Base-by-base conservation (phyloP, 37 sponge, comb jelly and placozoan species). In the Eunapius fragilis region DNA sequence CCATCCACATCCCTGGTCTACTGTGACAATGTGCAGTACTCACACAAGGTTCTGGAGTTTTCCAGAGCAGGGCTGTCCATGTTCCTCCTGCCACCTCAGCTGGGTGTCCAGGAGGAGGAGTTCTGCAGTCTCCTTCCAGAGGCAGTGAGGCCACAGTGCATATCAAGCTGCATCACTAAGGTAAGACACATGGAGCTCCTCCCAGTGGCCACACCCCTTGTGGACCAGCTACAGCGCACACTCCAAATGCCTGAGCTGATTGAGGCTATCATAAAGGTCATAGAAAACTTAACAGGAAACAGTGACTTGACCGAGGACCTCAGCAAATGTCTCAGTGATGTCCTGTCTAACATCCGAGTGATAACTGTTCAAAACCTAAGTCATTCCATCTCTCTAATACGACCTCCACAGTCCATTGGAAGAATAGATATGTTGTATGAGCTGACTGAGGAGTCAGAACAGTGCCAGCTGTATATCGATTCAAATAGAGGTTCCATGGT, bases 1-100 rank as follows among this genome's bases (percentile, higher is more conserved):
- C 41, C 32, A 9, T 77, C 85, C 58, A 74, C 77, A 76, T n/a
- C 5, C 6, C 31, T 85, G 85, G 67, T 85, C 33, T 85, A 85
- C 38, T n/a, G 68, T 58, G 85, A 85, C 35, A 77, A 58, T 58
- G 58, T 58, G 19, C 58, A 58, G 58, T 58, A 58, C 58, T 58
- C 58, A 58, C 58, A 58, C 58, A 58, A 58, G 22, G 58, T 58
- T 10, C 58, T 58, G 58, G 58, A 58, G 14, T 58, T 58, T 19
- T 58, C 58, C 58, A 58, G 58, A 58, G 58, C 58, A 17, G 58
- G 58, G 58, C 14, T 58, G 58, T 58, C 58, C 17, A 11, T 58
- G 6, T 58, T 58, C 58, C 58, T 58, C 14, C 58, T 58, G 58
- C 58, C 58, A 58, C 58, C 58, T 58, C 58, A 58, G 17, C 58